Base-by-base conservation (phyloP, 2,888 invertebrate species). In the Ypsolopha scabrella region DNA sequence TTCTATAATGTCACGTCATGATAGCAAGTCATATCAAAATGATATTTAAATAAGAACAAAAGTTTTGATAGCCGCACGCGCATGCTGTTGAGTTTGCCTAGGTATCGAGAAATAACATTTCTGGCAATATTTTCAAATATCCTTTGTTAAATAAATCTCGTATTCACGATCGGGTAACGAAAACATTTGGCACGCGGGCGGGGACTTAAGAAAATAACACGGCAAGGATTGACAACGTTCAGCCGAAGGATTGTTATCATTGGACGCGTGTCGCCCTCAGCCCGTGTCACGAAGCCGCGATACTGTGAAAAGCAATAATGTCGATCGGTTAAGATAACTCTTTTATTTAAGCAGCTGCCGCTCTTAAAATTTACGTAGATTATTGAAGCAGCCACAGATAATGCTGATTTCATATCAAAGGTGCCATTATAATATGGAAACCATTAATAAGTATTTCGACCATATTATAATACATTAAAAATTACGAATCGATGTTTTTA, bases 181-280 rank as follows among this genome's bases (percentile, higher is more conserved):
- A 56, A 61, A 62, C 56, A 60, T 56, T 55, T 43, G 57, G 56
- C 61, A 59, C 61, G 60, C 55, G 59, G 54, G 59, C 55, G 59
- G 54, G 55, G 54, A 36, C 47, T 47, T 47, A 13, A 36, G 38
- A 47, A 47, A 47, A 47, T 38, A 47, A 38, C 47, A 36, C n/a
- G 8, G 46, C 46, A 35, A 37, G 13, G 47, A 47, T 47, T 14
- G 37, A 13, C 47, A 10, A 11, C 13, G 11, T 37, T 11, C 11
- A 37, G 55, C 53, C 48, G 57, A 56, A 57, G 59, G 56, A 55
- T 53, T 55, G 53, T 55, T 55, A 51, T 55, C 50, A 49, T 53
- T 51, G 41, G 33, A 47, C 55, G 51, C 55, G 55, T 55, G 55
- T 48, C 47, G 37, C 11, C 24, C 14, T 36, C 47, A 13, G 37